These are phyloP conservation scores for Urechis unicinctus DNA, from an alignment of 2,888 invertebrate species.

Conservation along the genomic window DNA sequence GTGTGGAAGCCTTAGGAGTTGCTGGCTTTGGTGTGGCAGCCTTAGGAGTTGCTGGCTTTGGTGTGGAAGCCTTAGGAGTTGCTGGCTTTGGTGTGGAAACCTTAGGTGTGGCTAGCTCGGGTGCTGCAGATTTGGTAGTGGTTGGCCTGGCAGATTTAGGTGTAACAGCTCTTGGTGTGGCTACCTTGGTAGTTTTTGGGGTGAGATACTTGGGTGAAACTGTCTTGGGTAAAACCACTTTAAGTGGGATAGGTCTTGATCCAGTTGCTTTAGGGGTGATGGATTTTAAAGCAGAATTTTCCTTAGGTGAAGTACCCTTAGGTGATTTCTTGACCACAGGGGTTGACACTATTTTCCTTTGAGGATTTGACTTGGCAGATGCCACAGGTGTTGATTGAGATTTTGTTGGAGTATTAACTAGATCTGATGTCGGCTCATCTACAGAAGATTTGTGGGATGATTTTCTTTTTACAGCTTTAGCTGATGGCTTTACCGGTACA, in stretches of 20 bases:
- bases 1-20: conserved; percentile 11
- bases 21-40: conserved; percentile 9
- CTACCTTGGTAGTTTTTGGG: not conserved
- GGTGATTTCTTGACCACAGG: too few relatives aligned
- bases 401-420: too few relatives aligned
- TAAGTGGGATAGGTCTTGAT: not conserved
- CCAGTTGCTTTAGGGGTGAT: not conserved
- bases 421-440: too few relatives aligned
- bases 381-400: too few relatives aligned
- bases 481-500: too few relatives aligned
- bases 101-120: conserved; percentile 10
- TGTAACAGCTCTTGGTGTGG: conserved; percentile 7
- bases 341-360: too few relatives aligned
- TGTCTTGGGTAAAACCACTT: not conserved
- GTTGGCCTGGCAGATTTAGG: conserved; percentile 5
- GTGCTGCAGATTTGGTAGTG: conserved; percentile 8
- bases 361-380: too few relatives aligned
- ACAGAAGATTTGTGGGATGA: too few relatives aligned
- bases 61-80: conserved; percentile 8
- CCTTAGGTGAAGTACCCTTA: not conserved
- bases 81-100: conserved; percentile 10
- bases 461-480: too few relatives aligned
- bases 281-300: too few relatives aligned
- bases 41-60: conserved; percentile 10
- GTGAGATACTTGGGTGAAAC: conserved; percentile 6